phyloP scores from a whole-genome alignment of 2,113 vertebrate species.

The Neodon shergylaensis region DNA sequence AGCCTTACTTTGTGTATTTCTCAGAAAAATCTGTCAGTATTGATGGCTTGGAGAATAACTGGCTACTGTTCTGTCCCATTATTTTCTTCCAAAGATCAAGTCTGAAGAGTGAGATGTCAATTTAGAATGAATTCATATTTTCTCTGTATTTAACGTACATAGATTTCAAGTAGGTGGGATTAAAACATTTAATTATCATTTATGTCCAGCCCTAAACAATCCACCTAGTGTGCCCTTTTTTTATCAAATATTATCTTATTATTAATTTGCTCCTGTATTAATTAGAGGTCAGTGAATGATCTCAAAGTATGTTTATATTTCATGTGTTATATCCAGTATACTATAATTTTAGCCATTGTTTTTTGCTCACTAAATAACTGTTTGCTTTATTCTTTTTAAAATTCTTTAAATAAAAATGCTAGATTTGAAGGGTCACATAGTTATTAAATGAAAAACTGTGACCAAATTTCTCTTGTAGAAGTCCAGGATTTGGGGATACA shows the following conservation, averaged over 20 bases:
- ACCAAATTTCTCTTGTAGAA: constrained; percentile 30
- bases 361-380: not conserved
- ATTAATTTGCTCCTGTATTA: not conserved
- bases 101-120: not conserved
- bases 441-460: constrained; percentile 11
- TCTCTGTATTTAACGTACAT: not conserved
- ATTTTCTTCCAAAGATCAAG: not conserved
- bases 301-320: not conserved
- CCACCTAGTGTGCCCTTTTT: not conserved
- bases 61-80: rapidly evolving
- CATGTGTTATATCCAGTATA: not conserved
- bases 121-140: not conserved
- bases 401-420: not conserved
- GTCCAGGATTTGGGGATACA: not conserved
- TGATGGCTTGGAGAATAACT: rapidly evolving
- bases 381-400: not conserved
- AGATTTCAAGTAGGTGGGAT: not conserved
- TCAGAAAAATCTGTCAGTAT: not conserved
- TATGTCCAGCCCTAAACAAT: not conserved
- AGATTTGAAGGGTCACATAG: not conserved
- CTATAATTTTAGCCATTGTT: not conserved
- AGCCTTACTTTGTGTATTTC: not conserved
- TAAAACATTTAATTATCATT: not conserved
- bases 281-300: not conserved
- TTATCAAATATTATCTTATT: not conserved